These are phyloP conservation scores for Mercenaria mercenaria DNA, from an alignment of 1,140 invertebrate species.

Conservation along the genomic window DNA sequence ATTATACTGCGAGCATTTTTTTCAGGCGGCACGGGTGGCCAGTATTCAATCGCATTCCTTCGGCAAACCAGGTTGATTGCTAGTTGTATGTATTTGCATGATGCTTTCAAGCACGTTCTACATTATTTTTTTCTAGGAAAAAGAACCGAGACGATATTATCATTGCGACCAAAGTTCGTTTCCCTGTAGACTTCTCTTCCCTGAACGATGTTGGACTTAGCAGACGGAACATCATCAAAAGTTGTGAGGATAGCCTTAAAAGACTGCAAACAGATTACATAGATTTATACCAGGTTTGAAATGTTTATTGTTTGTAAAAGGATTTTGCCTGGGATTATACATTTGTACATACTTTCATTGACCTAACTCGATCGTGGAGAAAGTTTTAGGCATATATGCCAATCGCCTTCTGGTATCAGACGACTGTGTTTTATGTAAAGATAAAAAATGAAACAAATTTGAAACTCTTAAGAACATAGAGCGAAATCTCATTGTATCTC, in stretches of 20 bases:
- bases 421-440: not conserved
- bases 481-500: too few species aligned
- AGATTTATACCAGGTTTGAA: slow-evolving; percentile 63
- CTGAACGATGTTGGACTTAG: slow-evolving; percentile 70
- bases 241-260: slow-evolving; percentile 66
- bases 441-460: too few species aligned
- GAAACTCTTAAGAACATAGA: too few species aligned
- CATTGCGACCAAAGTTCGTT: slow-evolving; percentile 78
- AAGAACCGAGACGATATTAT: slow-evolving; percentile 73
- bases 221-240: slow-evolving; percentile 73
- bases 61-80: too few species aligned
- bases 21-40: too few species aligned
- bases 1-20: too few species aligned
- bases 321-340: not conserved
- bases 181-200: slow-evolving; percentile 42
- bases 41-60: too few species aligned
- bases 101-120: too few species aligned
- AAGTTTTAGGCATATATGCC: not conserved
- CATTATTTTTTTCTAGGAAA: slow-evolving; percentile 38
- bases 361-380: not conserved
- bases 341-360: not conserved
- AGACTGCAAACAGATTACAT: slow-evolving; percentile 67
- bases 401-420: not conserved
- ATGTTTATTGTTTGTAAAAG: not conserved
- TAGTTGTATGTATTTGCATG: too few species aligned